Conservation (phyloP, 2,888 invertebrate genomes). For the Drosophila maculinotata region DNA sequence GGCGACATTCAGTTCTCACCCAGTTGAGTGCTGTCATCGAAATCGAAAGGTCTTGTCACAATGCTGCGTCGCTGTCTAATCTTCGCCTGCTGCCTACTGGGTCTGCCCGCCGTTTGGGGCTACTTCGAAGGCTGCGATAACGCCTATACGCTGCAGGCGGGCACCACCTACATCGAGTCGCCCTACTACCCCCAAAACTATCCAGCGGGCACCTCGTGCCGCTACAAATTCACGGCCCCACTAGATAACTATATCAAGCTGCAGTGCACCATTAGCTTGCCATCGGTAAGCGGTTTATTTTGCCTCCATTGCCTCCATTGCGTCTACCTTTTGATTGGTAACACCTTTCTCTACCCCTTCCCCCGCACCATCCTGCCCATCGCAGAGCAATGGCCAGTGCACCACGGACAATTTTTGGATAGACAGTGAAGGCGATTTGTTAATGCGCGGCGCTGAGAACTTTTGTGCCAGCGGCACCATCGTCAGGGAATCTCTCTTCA, state of each 20-base stretch:
- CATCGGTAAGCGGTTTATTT: slow-evolving; percentile 62
- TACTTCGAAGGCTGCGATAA: slow-evolving; percentile 79
- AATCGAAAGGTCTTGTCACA: slow-evolving; percentile 37
- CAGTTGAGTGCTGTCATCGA: slow-evolving; percentile 62
- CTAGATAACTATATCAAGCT: slow-evolving; percentile 69
- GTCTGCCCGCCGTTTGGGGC: slow-evolving; percentile 42
- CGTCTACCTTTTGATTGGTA: neutral
- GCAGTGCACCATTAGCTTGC: slow-evolving; percentile 71
- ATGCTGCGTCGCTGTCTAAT: slow-evolving; percentile 53
- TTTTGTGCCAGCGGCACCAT: slow-evolving; percentile 79
- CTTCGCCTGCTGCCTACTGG: slow-evolving; percentile 37
- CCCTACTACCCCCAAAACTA: slow-evolving; percentile 80
- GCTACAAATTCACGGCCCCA: slow-evolving; percentile 81
- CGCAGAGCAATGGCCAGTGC: slow-evolving; percentile 60
- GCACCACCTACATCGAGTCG: slow-evolving; percentile 74
- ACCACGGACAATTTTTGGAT: slow-evolving; percentile 81
- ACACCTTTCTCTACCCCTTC: neutral
- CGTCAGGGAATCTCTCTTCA: slow-evolving; percentile 66
- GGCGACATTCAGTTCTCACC: slow-evolving; percentile 26
- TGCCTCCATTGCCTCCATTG: too few relatives aligned
- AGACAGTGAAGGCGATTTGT: slow-evolving; percentile 77
- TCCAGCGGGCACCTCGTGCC: slow-evolving; percentile 79
- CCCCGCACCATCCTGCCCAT: too few relatives aligned
- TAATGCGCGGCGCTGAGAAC: slow-evolving; percentile 73
- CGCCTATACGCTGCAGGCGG: slow-evolving; percentile 49